These are phyloP conservation scores for Micrasema longulum DNA, from an alignment of 1,140 invertebrate species.

Conservation along the genomic window DNA sequence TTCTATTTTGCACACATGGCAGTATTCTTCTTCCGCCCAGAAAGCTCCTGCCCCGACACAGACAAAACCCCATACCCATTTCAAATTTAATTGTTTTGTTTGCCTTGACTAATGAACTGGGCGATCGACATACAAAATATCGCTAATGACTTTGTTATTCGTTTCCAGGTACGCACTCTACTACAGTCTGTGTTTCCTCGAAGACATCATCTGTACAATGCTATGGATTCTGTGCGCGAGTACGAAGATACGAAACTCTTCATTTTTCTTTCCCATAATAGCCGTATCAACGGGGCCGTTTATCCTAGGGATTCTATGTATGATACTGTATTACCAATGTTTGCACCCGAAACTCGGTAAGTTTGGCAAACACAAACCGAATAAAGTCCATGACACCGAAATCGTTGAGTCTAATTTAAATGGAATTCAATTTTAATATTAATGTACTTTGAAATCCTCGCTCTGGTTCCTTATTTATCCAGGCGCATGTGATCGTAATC, in stretches of 20 bases:
- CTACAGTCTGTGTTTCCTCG: slow-evolving; percentile 74
- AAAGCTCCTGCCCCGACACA: no score
- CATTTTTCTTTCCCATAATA: slow-evolving; percentile 74
- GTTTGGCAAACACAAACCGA: slow-evolving; percentile 7
- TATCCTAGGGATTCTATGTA: slow-evolving; percentile 76
- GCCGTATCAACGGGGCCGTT: slow-evolving; percentile 75
- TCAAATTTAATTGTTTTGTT: no score
- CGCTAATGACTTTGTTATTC: no score
- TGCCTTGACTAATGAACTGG: no score
- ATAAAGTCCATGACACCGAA: slow-evolving; percentile 1
- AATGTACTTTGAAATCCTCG: neutral
- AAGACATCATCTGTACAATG: slow-evolving; percentile 72
- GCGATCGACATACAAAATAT: no score
- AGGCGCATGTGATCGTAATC: no score
- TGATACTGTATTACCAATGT: slow-evolving; percentile 81
- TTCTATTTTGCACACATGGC: no score
- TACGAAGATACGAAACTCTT: slow-evolving; percentile 60
- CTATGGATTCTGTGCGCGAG: slow-evolving; percentile 70
- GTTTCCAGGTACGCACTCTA: slow-evolving; percentile 76
- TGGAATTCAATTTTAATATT: no score
- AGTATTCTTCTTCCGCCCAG: no score
- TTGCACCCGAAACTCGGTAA: slow-evolving; percentile 75
- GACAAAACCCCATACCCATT: no score
- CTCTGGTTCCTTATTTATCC: no score
- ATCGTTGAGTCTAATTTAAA: neutral